Evolutionary conservation across 1,140 invertebrate genomes (phyloP).

Genomic region (Aphaenogaster rudis): DNA sequence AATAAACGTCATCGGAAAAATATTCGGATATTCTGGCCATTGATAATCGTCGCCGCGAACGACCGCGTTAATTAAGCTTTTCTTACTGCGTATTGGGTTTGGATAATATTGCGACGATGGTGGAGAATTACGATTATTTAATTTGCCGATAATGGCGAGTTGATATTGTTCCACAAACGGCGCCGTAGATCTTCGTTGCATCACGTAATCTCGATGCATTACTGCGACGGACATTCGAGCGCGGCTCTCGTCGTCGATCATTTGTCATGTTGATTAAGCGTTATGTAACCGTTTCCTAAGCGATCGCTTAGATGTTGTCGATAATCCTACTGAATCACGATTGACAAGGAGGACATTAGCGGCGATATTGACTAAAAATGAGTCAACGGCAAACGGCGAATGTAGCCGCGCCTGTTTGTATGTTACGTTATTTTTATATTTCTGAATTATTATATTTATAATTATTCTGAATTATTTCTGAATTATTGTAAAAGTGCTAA

Average conservation of each 20-base stretch:
- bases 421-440: not conserved
- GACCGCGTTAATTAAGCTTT: not conserved
- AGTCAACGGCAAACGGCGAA: not conserved
- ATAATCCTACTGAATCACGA: conserved; percentile 47
- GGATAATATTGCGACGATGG: not conserved
- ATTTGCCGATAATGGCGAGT: conserved; percentile 4
- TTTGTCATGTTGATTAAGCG: conserved; percentile 60
- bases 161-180: conserved; percentile 13
- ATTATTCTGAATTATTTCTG: not conserved
- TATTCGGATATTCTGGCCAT: not conserved
- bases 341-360: conserved; percentile 33
- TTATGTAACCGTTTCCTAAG: conserved; percentile 53
- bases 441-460: too few species aligned
- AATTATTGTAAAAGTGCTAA: not conserved
- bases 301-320: conserved; percentile 38
- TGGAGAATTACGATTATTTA: conserved; percentile 5
- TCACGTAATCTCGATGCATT: conserved; percentile 44
- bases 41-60: not conserved
- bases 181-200: conserved; percentile 38
- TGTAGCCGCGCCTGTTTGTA: not conserved
- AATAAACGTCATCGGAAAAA: not conserved
- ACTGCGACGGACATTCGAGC: conserved; percentile 31
- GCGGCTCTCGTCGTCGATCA: conserved; percentile 29
- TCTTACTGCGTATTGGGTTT: not conserved
- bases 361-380: conserved; percentile 27